Conservation (phyloP, 2,113 vertebrate genomes). For the Myrmecobius fasciatus region DNA sequence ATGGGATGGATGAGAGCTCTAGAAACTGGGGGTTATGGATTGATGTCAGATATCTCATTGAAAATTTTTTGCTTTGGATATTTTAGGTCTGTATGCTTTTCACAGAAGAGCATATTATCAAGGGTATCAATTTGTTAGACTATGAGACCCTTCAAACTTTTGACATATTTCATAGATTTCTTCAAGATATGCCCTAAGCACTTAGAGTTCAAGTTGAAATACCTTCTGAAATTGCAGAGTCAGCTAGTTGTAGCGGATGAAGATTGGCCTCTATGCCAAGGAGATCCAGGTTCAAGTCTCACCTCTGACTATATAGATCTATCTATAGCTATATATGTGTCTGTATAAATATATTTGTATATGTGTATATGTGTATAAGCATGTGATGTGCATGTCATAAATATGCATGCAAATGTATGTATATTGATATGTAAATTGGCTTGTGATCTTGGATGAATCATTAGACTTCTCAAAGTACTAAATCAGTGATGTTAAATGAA, state of each 20-base stretch:
- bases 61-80: neutral
- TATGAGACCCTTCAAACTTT: neutral
- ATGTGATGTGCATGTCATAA: too few species aligned
- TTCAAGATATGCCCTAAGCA: neutral
- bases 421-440: neutral
- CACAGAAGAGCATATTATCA: neutral
- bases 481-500: neutral
- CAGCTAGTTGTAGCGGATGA: neutral
- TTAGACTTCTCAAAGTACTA: neutral
- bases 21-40: neutral
- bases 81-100: neutral
- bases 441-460: neutral
- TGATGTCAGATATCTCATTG: neutral
- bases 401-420: too few species aligned
- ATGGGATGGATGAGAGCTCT: neutral
- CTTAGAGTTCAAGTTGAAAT: neutral
- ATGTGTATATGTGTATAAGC: too few species aligned
- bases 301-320: neutral
- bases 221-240: neutral
- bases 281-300: neutral
- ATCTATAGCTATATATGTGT: too few species aligned
- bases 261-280: neutral
- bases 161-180: neutral
- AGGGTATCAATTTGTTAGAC: neutral
- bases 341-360: too few species aligned